Percentiles rank a stretch among this genome's conserved stretches.
Conservation (phyloP, 2,888 invertebrate genomes). For the Drosophila kambysellisi region DNA sequence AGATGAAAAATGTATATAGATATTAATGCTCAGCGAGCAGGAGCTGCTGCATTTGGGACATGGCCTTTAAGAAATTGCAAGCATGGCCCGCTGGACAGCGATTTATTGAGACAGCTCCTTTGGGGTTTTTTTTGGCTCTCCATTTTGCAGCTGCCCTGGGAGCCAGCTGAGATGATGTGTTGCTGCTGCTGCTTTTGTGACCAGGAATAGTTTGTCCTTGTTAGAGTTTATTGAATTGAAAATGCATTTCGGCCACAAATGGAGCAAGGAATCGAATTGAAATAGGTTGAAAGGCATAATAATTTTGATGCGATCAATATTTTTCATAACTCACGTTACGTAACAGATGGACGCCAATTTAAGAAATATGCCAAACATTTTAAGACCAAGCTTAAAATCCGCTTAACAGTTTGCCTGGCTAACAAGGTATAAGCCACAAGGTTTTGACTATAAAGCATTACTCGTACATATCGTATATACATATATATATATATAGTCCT, state of each 20-base stretch:
- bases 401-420: background rate
- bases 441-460: background rate
- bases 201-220: slow-evolving; percentile 54
- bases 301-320: slow-evolving; percentile 43
- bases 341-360: slow-evolving; percentile 28
- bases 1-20: slow-evolving; percentile 69
- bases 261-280: slow-evolving; percentile 56
- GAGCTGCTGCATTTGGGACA: slow-evolving; percentile 62
- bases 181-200: slow-evolving; percentile 48
- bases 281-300: slow-evolving; percentile 10
- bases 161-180: slow-evolving; percentile 15
- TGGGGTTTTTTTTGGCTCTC: slow-evolving; percentile 7
- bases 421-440: background rate
- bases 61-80: slow-evolving; percentile 64
- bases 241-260: slow-evolving; percentile 59
- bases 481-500: background rate
- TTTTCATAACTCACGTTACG: slow-evolving; percentile 26
- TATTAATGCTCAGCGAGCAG: slow-evolving; percentile 59
- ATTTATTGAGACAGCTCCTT: slow-evolving; percentile 60
- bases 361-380: slow-evolving; percentile 7
- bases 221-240: slow-evolving; percentile 58
- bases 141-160: slow-evolving; percentile 8
- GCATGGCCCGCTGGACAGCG: slow-evolving; percentile 41
- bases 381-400: background rate
- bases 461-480: background rate